These are phyloP conservation scores for Pogonus chalceus DNA, from an alignment of 1,140 invertebrate genomes.

Conservation along the genomic window DNA sequence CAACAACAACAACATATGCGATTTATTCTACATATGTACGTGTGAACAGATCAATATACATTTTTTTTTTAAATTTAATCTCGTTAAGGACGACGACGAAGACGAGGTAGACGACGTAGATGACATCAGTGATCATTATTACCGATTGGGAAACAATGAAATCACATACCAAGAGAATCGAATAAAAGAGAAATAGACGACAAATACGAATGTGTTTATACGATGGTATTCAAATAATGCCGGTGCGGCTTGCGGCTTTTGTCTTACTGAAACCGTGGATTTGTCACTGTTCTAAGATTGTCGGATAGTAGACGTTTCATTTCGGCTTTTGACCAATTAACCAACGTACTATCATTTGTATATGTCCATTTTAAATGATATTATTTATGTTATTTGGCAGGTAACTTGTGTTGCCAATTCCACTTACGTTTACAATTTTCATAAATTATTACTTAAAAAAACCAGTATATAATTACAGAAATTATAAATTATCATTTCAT, in stretches of 20 bases:
- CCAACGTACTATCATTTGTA: not conserved
- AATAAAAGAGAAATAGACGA: not conserved
- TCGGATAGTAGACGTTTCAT: not conserved
- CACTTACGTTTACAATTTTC: no score
- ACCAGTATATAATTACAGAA: no score
- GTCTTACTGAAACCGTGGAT: not conserved
- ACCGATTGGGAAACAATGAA: not conserved
- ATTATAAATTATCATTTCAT: no score
- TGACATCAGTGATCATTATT: not conserved
- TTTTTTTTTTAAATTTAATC: no score
- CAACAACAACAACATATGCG: no score
- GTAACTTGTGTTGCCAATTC: no score
- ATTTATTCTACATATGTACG: no score
- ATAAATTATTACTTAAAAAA: no score
- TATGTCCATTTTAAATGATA: not conserved
- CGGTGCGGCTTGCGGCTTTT: not conserved
- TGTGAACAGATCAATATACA: no score
- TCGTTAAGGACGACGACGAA: no score
- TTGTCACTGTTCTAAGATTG: not conserved
- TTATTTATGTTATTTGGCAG: not conserved
- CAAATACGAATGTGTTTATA: no score
- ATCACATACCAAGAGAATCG: not conserved
- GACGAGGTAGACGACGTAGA: not conserved
- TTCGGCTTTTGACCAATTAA: not conserved
- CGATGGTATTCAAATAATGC: constrained; percentile 1